Conservation (phyloP, 2,888 invertebrate species). For the Acronicta aceris region DNA sequence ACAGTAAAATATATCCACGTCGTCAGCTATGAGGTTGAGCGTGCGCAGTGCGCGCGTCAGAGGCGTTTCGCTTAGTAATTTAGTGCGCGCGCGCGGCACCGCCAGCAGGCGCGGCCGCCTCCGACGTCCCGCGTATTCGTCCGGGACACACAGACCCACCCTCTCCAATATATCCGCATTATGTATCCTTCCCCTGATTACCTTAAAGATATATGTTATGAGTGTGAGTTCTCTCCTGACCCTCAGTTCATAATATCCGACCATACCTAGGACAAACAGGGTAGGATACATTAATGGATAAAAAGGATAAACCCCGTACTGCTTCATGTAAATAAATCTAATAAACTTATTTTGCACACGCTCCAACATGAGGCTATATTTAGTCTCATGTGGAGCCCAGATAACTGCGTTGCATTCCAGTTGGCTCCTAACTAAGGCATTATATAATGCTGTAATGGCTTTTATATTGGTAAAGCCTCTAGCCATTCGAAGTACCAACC, state of each 20-base stretch:
- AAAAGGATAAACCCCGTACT: neutral
- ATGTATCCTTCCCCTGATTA: neutral
- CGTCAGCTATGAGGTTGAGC: neutral
- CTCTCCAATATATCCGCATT: slow-evolving; percentile 4
- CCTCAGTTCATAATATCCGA: slow-evolving; percentile 1
- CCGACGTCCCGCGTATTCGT: neutral
- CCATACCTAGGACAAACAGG: neutral
- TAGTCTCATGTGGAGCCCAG: slow-evolving; percentile 5
- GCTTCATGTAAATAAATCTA: neutral
- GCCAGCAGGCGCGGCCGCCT: neutral
- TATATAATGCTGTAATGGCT: neutral
- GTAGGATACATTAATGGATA: slow-evolving; percentile 1
- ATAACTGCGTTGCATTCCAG: neutral
- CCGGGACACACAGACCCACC: neutral
- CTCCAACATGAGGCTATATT: neutral
- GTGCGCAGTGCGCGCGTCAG: neutral
- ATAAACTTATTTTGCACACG: neutral
- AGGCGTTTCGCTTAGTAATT: neutral
- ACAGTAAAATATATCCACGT: neutral
- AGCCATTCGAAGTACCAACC: neutral
- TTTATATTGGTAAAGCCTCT: neutral
- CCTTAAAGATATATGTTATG: slow-evolving; percentile 4
- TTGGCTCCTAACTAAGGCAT: neutral
- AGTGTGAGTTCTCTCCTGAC: slow-evolving; percentile 1
- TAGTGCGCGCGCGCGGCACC: slow-evolving; percentile 1